Base-by-base conservation (phyloP, 2,888 invertebrate species). In the Philereme transversata region DNA sequence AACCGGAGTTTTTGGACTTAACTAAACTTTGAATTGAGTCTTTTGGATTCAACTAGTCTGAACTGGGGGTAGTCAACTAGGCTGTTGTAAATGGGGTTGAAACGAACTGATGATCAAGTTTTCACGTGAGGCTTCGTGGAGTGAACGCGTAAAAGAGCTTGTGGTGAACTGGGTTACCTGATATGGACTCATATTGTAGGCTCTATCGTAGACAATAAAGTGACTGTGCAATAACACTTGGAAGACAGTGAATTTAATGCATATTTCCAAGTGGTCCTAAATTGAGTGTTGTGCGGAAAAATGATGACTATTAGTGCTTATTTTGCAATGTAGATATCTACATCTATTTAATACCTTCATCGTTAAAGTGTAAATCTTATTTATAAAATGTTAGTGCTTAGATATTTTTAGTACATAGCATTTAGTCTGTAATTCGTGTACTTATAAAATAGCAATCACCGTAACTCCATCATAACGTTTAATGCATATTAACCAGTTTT, bases 311-410 rank as follows among this genome's bases (percentile, higher is more conserved):
- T 44, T 44, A 59, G 50, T 60, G 41, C 41, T 49, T 50, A 49
- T 38, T 45, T 45, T 61, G 35, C 35, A 53, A 40, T 53, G 53
- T 46, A 49, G 52, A 48, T 53, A 50, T 43, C 34, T 48, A 41
- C 38, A 11, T 45, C 36, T 52, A 49, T 48, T 49, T 53, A 22
- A 46, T 50, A 34, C 47, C 51, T 51, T 53, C 62, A 60, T 55
- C 57, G 59, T 63, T 57, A 57, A 64, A 60, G 61, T 64, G 60
- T 64, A 60, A 55, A 61, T 56, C 55, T n/a, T 68, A 65, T 63
- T 63, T 64, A 65, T 64, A 65, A 34, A 43, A 22, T 22, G 22
- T 58, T 65, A 40, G 49, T 53, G 53, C 49, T 57, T 61, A 53
- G 57, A 53, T 50, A 55, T 45, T 57, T 49, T 46, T 44, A 44